Evolutionary conservation across 1,140 invertebrate species (phyloP).

Genomic region (Drosophila kanapiae): DNA sequence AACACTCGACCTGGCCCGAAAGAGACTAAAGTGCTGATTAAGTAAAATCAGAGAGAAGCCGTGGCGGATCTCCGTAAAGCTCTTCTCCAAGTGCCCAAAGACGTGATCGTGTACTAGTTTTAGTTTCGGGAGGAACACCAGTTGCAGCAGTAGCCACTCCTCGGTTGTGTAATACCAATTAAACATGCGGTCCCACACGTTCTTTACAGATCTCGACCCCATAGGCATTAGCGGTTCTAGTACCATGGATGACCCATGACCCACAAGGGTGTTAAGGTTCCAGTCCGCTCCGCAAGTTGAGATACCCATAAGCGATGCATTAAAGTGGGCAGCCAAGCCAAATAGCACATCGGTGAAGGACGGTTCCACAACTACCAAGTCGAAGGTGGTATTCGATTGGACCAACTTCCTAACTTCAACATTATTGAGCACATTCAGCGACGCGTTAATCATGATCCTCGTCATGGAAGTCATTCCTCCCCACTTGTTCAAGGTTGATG

Average conservation of each 20-base stretch:
- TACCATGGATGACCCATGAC: constrained; percentile 10
- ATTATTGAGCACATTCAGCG: constrained; percentile 46
- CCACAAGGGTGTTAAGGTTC: constrained; percentile 51
- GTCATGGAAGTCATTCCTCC: constrained; percentile 18
- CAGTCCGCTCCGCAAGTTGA: constrained; percentile 57
- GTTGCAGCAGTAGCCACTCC: constrained; percentile 60
- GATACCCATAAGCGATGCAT: constrained; percentile 53
- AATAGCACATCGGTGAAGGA: constrained; percentile 40
- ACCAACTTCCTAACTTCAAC: constrained; percentile 41
- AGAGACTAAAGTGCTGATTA: constrained; percentile 73
- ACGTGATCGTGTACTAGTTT: constrained; percentile 47
- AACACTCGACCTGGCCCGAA: constrained; percentile 56
- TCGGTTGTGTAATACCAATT: constrained; percentile 54
- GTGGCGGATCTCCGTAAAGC: constrained; percentile 44
- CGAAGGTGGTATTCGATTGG: constrained; percentile 44
- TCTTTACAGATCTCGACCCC: background rate
- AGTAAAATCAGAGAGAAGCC: constrained; percentile 63
- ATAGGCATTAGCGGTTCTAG: constrained; percentile 37
- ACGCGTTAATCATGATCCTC: constrained; percentile 29
- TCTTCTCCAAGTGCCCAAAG: constrained; percentile 51
- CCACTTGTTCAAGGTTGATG: constrained; percentile 8
- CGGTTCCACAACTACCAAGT: constrained; percentile 56
- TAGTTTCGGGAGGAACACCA: constrained; percentile 44
- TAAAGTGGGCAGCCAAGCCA: constrained; percentile 55
- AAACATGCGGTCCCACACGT: constrained; percentile 47